A percentile compares a stretch with the other conserved stretches of the same genome.
phyloP scores from a whole-genome alignment of 2,797 vertebrate genomes.

The Ctenopoma kingsleyae region DNA sequence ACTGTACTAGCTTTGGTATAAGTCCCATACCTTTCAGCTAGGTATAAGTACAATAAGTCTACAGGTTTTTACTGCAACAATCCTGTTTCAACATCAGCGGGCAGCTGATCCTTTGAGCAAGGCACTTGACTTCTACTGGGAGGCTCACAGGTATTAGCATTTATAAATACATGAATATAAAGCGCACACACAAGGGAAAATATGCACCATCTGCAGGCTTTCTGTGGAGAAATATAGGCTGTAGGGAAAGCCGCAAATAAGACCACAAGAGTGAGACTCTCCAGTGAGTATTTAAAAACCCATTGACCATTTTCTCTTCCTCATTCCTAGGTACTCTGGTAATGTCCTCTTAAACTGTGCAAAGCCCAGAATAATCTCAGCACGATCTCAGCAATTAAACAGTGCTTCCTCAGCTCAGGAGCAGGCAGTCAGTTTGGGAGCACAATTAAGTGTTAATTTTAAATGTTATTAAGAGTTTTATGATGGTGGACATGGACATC shows the following conservation, averaged over 20 bases:
- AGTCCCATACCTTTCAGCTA: neutral
- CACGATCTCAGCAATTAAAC: slow-evolving; percentile 64
- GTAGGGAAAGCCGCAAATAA: slow-evolving; percentile 48
- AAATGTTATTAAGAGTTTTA: neutral
- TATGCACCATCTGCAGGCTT: neutral
- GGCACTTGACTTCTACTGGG: slow-evolving; percentile 8
- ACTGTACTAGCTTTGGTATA: slow-evolving; percentile 19
- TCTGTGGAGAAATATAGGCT: slow-evolving; percentile 31
- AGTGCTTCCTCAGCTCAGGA: slow-evolving; percentile 41
- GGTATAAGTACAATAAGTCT: neutral
- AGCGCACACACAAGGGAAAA: neutral
- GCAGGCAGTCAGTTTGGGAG: slow-evolving; percentile 37
- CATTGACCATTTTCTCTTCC: slow-evolving; percentile 48
- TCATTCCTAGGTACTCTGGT: slow-evolving; percentile 48
- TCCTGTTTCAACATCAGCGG: slow-evolving; percentile 13
- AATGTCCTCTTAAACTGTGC: slow-evolving; percentile 68
- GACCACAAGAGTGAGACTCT: slow-evolving; percentile 22
- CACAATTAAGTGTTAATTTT: slow-evolving; percentile 32
- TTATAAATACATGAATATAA: neutral
- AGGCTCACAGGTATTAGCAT: slow-evolving; percentile 10
- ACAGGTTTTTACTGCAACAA: neutral
- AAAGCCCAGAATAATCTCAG: slow-evolving; percentile 62
- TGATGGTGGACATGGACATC: slow-evolving; percentile 19
- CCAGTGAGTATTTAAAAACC: slow-evolving; percentile 62
- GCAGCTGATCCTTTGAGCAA: slow-evolving; percentile 24